These are phyloP conservation scores for Bhutanitis thaidina DNA, from an alignment of 2,888 invertebrate genomes.

Conservation along the genomic window DNA sequence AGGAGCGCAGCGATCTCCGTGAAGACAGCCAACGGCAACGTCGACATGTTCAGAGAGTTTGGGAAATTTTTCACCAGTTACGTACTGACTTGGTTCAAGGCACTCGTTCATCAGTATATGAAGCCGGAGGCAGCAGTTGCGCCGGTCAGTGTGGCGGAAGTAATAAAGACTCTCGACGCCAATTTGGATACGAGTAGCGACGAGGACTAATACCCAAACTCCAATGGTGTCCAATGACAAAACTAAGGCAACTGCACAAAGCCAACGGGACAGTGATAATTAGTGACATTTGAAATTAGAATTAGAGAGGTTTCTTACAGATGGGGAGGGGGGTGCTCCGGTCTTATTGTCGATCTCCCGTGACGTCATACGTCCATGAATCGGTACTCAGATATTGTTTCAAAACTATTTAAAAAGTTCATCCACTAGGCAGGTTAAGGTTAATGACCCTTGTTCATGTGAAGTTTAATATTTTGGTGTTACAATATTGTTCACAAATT, in stretches of 20 bases:
- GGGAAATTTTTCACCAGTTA: conserved; percentile 45
- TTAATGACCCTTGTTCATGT: too few relatives aligned
- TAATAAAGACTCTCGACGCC: conserved; percentile 21
- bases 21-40: conserved; percentile 36
- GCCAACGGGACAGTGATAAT: background rate
- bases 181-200: conserved; percentile 14
- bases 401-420: too few relatives aligned
- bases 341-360: too few relatives aligned
- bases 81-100: conserved; percentile 42
- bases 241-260: background rate
- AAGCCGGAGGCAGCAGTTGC: conserved; percentile 1
- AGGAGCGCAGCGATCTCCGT: conserved; percentile 32
- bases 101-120: conserved; percentile 35
- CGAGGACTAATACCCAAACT: background rate
- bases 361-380: too few relatives aligned
- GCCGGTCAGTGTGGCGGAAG: conserved; percentile 29
- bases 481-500: too few relatives aligned
- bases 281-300: background rate
- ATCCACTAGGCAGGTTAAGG: too few relatives aligned
- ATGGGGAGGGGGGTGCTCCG: background rate
- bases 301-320: background rate
- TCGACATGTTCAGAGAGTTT: conserved; percentile 40
- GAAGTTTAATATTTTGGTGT: too few relatives aligned
- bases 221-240: background rate
- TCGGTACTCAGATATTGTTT: too few relatives aligned